Evolutionary conservation across 2,797 vertebrate species (phyloP).

Genomic region (Peromyscus attwateri): DNA sequence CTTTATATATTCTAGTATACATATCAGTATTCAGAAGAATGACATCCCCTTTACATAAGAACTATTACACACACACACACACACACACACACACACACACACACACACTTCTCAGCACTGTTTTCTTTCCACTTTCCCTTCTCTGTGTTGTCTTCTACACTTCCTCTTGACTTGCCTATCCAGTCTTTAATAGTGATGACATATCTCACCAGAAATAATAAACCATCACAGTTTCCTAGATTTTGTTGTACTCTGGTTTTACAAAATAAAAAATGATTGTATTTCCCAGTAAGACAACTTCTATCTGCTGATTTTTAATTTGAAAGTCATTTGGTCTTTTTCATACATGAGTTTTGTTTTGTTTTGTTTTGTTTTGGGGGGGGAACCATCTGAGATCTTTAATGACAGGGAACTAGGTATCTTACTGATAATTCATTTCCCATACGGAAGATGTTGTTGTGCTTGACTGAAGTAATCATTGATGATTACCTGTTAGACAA

Average conservation of each 20-base stretch:
- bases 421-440: not conserved
- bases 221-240: not conserved
- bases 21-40: constrained; percentile 8
- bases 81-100: not conserved
- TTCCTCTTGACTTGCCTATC: not conserved
- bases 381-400: not conserved
- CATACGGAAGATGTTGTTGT: not conserved
- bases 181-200: not conserved
- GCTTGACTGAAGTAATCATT: not conserved
- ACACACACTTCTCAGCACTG: not conserved
- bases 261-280: not conserved
- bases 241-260: not conserved
- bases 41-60: not conserved
- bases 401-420: not conserved
- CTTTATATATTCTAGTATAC: not conserved
- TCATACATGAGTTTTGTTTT: not conserved
- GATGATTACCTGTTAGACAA: not conserved
- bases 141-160: not conserved
- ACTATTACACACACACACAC: not conserved
- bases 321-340: not conserved
- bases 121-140: not conserved
- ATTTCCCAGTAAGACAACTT: constrained; percentile 38
- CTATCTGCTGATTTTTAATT: not conserved
- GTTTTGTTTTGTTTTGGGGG: not conserved
- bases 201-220: not conserved